Conservation (phyloP, 2,888 invertebrate species). For the Eristalinus aeneus region DNA sequence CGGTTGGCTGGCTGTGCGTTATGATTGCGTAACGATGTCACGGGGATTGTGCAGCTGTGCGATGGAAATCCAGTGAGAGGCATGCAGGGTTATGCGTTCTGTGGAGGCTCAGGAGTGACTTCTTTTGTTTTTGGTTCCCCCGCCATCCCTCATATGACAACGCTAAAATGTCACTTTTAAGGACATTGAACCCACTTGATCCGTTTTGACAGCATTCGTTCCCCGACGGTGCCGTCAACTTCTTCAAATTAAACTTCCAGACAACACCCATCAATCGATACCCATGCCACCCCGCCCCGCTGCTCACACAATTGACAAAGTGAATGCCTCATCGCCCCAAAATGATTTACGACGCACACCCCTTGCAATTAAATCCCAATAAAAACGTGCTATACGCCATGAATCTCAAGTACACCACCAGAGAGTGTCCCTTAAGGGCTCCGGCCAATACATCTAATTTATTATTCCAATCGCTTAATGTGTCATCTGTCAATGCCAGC, state of each 20-base stretch:
- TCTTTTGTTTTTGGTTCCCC: too few relatives aligned
- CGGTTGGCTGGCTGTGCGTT: neutral
- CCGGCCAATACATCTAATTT: conserved; percentile 53
- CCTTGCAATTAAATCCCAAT: conserved; percentile 66
- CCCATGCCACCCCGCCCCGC: neutral
- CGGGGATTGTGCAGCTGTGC: neutral
- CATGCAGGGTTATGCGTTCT: too few relatives aligned
- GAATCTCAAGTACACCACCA: conserved; percentile 42
- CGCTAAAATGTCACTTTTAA: neutral
- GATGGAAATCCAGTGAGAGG: neutral
- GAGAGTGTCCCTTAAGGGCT: conserved; percentile 5
- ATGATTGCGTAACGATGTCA: neutral
- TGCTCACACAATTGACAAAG: conserved; percentile 7
- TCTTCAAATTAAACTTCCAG: conserved; percentile 1
- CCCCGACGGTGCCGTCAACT: neutral
- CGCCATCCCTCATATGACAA: too few relatives aligned
- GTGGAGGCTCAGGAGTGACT: too few relatives aligned
- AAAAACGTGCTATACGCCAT: conserved; percentile 51
- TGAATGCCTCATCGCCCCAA: conserved; percentile 33
- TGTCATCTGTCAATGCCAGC: conserved; percentile 68
- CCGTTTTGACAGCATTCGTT: neutral
- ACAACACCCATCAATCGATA: neutral
- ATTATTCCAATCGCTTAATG: conserved; percentile 69
- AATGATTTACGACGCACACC: conserved; percentile 62
- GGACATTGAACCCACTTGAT: neutral